phyloP scores from a whole-genome alignment of 1,140 invertebrate species.

The Armadillidium nasatum region DNA sequence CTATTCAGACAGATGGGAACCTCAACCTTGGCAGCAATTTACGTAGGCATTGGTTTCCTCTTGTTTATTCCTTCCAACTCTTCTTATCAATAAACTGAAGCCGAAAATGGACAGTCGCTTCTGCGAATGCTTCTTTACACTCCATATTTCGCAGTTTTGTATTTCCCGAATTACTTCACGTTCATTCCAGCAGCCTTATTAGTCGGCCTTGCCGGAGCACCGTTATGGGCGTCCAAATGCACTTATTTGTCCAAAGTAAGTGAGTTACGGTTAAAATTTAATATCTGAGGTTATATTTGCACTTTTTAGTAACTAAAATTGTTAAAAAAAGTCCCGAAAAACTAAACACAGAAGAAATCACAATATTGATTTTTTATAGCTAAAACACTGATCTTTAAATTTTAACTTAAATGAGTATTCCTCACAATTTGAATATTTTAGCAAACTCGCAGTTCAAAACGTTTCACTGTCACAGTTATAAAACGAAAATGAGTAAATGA shows the following conservation, averaged over 20 bases:
- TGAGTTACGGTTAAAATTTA: too few species aligned
- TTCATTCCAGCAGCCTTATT: constrained; percentile 80
- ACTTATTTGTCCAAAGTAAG: constrained; percentile 80
- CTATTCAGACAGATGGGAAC: constrained; percentile 61
- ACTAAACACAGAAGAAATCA: too few species aligned
- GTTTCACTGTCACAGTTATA: too few species aligned
- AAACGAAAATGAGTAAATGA: too few species aligned
- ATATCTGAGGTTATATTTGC: too few species aligned
- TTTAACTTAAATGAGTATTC: too few species aligned
- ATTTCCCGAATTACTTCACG: constrained; percentile 83
- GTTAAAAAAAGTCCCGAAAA: too few species aligned
- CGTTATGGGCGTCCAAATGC: constrained; percentile 94
- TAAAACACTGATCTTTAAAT: too few species aligned
- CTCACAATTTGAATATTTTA: too few species aligned
- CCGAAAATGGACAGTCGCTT: constrained; percentile 91
- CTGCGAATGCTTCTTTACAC: constrained; percentile 85
- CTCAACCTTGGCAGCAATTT: constrained; percentile 76
- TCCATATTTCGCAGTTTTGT: constrained; percentile 88
- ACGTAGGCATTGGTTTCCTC: constrained; percentile 82
- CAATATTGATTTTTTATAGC: too few species aligned
- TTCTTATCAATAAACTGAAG: constrained; percentile 80
- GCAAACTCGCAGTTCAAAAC: too few species aligned
- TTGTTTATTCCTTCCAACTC: constrained; percentile 86
- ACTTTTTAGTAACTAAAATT: too few species aligned
- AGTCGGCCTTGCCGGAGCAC: constrained; percentile 82